phyloP scores from a whole-genome alignment of 2,888 invertebrate genomes.

The Ectropis crepuscularia region DNA sequence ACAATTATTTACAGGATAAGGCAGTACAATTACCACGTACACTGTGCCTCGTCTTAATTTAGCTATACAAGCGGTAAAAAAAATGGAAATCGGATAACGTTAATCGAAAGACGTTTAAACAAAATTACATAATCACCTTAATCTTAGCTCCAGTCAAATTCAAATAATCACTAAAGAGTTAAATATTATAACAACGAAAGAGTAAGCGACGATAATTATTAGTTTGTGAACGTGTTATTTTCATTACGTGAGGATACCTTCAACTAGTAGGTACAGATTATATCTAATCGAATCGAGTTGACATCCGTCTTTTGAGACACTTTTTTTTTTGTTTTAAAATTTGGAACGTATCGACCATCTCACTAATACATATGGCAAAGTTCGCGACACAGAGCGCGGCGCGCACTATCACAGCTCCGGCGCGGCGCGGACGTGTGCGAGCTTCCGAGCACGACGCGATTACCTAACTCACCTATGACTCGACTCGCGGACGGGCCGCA shows the following conservation, averaged over 20 bases:
- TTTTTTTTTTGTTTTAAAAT: constrained; percentile 49
- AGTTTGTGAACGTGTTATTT: constrained; percentile 83
- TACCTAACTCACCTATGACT: constrained; percentile 53
- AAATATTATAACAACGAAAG: constrained; percentile 73
- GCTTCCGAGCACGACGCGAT: constrained; percentile 53
- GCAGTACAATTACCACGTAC: constrained; percentile 83
- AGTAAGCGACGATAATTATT: constrained; percentile 79
- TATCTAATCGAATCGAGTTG: constrained; percentile 55
- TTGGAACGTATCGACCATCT: constrained; percentile 76
- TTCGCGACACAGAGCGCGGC: constrained; percentile 56
- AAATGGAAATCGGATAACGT: constrained; percentile 74
- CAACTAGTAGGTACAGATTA: constrained; percentile 49
- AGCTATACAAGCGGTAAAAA: constrained; percentile 83
- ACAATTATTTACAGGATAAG: constrained; percentile 85
- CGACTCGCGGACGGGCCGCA: constrained; percentile 3
- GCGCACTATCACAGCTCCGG: constrained; percentile 30
- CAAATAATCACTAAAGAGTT: constrained; percentile 79
- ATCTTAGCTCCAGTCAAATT: constrained; percentile 77
- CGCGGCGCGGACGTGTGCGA: constrained; percentile 54
- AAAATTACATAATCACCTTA: constrained; percentile 63
- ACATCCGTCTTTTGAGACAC: constrained; percentile 62
- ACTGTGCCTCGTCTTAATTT: constrained; percentile 78
- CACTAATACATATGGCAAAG: constrained; percentile 82
- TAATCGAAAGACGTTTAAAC: constrained; percentile 72
- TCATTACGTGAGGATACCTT: constrained; percentile 57